These are phyloP conservation scores for Hyaena hyaena DNA, from an alignment of 2,113 vertebrate species.

Conservation along the genomic window DNA sequence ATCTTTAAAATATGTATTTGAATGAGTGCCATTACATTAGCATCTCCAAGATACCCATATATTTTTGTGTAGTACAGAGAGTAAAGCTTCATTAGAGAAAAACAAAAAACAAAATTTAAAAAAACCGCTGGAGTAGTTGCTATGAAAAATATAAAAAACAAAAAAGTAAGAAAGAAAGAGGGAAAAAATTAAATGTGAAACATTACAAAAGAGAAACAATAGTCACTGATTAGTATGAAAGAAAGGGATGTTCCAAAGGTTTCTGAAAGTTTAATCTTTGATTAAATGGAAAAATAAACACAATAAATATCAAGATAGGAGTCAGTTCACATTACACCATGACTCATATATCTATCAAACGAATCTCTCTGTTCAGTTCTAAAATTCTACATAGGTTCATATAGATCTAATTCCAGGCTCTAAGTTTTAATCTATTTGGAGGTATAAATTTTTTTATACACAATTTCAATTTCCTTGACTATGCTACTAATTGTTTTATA, in stretches of 20 bases:
- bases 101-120: neutral
- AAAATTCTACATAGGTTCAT: neutral
- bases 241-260: neutral
- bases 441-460: neutral
- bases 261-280: neutral
- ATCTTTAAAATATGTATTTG: neutral
- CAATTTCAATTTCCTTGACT: neutral
- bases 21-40: neutral
- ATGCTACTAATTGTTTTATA: neutral
- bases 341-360: neutral
- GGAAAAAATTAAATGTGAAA: neutral
- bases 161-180: neutral
- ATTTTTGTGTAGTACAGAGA: neutral
- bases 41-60: neutral
- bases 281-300: neutral
- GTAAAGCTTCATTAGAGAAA: neutral
- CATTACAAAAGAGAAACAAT: neutral
- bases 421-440: neutral
- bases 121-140: neutral
- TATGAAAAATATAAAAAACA: neutral
- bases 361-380: neutral
- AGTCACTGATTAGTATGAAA: neutral
- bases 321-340: neutral
- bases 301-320: neutral
- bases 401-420: neutral